Evolutionary conservation across 2,113 vertebrate species (phyloP), one percentile per base, ranked within the genome.

Genomic region (Cathartes aura): DNA sequence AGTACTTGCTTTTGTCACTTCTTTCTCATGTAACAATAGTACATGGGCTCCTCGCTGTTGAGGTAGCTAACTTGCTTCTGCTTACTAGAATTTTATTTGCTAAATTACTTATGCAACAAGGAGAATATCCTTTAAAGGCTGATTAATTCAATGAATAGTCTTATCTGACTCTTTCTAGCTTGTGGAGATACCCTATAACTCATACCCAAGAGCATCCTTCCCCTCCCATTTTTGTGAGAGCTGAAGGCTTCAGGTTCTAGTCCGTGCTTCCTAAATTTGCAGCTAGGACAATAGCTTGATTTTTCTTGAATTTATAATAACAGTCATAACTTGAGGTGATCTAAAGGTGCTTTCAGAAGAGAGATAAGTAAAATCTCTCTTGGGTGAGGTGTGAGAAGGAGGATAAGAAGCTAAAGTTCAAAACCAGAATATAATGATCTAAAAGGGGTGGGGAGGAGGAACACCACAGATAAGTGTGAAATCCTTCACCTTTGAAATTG

Each of bases 41-140:
- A 22, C 5, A 0, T 27, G 23, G 16, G 10, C 19, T 89, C 3
- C 13, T 86, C 0, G 0, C 20, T 81, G 40, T 36, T 56, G 59
- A 78, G 42, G 50, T 29, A 66, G 15, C 7, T 42, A 17, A 32
- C 21, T 55, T 71, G 74, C 8, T 38, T 82, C 58, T 74, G 9
- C 16, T 83, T 56, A 18, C 34, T 90, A 27, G 43, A 75, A 18
- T 47, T 40, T 74, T 34, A 24, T 7, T 24, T 71, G 38, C 29
- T n/a, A 5, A 43, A 58, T 38, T 50, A 80, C 42, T 40, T 60
- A 22, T 1, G 6, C 13, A 52, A 5, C 11, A 34, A 15, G 47
- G 75, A 87, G 16, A 56, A 40, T 74, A 53, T 85, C 6, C 32
- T 84, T 81, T 53, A 82, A 82, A 67, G 2, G 2, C 15, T 66